These are phyloP conservation scores for Agrenia bidenticulata DNA, from an alignment of 2,888 invertebrate genomes.

Conservation along the genomic window DNA sequence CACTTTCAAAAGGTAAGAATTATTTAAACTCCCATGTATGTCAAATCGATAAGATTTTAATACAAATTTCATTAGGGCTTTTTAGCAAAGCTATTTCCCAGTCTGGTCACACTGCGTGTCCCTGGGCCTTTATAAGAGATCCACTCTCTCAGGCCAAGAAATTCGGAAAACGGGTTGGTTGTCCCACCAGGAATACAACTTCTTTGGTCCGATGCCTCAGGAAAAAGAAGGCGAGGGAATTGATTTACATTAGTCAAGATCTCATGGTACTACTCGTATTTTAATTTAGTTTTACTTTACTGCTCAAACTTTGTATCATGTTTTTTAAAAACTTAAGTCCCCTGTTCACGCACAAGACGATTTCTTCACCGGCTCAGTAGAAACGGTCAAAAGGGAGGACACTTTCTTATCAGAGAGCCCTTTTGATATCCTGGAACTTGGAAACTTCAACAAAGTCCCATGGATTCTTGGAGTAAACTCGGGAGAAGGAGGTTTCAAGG, in stretches of 20 bases:
- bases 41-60: slow-evolving; percentile 2
- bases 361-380: slow-evolving; percentile 34
- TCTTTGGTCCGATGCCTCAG: slow-evolving; percentile 45
- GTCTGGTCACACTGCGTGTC: slow-evolving; percentile 35
- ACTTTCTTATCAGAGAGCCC: slow-evolving; percentile 47
- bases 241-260: slow-evolving; percentile 26
- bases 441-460: slow-evolving; percentile 48
- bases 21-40: background rate
- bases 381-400: slow-evolving; percentile 35
- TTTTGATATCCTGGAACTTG: slow-evolving; percentile 34
- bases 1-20: slow-evolving; percentile 36
- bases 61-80: slow-evolving; percentile 15
- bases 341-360: slow-evolving; percentile 33
- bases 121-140: slow-evolving; percentile 35
- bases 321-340: slow-evolving; percentile 14
- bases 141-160: slow-evolving; percentile 40
- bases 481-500: slow-evolving; percentile 43
- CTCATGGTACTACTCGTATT: slow-evolving; percentile 23
- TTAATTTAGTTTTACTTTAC: no score
- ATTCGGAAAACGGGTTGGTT: slow-evolving; percentile 40
- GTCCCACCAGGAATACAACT: slow-evolving; percentile 40
- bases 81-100: slow-evolving; percentile 39
- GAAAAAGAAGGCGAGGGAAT: slow-evolving; percentile 27
- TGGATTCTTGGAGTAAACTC: slow-evolving; percentile 45
- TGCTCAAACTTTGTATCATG: no score